phyloP scores from a whole-genome alignment of 2,113 vertebrate species.

The Oxyruncus cristatus region DNA sequence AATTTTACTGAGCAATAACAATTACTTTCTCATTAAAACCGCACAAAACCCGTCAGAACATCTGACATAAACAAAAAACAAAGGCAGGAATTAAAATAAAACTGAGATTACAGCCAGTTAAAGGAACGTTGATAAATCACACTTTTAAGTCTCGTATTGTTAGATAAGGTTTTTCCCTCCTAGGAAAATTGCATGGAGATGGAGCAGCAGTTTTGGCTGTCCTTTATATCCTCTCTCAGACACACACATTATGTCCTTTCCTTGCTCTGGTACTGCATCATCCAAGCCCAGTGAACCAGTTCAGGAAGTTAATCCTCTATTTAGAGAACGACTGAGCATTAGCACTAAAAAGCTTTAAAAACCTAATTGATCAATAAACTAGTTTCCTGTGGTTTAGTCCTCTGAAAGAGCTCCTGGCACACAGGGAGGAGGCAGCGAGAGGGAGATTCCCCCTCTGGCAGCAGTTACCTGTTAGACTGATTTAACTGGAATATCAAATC shows the following conservation, averaged over 20 bases:
- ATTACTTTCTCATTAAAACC: neutral
- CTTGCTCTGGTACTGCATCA: neutral
- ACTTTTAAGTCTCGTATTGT: neutral
- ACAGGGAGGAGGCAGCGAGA: neutral
- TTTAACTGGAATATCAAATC: neutral
- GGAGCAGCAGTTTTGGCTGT: neutral
- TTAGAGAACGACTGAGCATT: neutral
- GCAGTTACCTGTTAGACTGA: neutral
- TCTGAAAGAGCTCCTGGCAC: neutral
- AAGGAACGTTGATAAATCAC: neutral
- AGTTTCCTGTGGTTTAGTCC: neutral
- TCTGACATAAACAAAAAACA: neutral
- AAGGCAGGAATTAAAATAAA: neutral
- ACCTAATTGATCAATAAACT: neutral
- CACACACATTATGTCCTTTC: rapidly evolving
- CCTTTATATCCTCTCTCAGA: neutral
- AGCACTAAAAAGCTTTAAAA: neutral
- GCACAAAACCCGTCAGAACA: neutral
- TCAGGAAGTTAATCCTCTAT: neutral
- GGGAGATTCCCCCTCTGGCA: neutral
- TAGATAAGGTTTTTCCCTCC: neutral
- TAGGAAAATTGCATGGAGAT: neutral
- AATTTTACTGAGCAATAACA: neutral
- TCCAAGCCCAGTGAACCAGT: neutral
- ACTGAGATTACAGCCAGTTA: neutral